Evolutionary conservation across 2,888 invertebrate species (phyloP).

Genomic region (Platerodrilus igneus): DNA sequence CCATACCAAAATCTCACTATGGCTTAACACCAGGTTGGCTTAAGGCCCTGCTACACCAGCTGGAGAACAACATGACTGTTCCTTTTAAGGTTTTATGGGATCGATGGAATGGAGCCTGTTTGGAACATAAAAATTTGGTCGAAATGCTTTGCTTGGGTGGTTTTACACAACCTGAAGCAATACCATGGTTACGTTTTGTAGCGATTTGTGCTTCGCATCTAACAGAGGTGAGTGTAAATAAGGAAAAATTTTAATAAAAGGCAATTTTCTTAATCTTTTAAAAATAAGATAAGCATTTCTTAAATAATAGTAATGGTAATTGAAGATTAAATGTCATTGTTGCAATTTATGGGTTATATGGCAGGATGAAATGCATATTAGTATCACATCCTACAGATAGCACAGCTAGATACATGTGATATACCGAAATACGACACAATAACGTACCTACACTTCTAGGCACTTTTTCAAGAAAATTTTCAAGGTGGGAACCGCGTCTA

Average conservation of each 20-base stretch:
- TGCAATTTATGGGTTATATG: no score
- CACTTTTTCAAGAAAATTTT: no score
- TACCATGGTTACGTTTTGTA: conserved; percentile 70
- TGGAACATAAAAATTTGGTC: conserved; percentile 59
- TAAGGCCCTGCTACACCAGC: conserved; percentile 72
- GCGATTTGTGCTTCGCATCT: conserved; percentile 67
- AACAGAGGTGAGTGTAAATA: conserved; percentile 59
- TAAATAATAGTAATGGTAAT: no score
- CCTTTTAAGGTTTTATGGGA: conserved; percentile 46
- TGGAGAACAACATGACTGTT: conserved; percentile 48
- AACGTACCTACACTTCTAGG: no score
- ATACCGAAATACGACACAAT: no score
- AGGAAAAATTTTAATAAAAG: background rate
- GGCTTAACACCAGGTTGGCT: conserved; percentile 77
- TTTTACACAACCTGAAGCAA: conserved; percentile 57
- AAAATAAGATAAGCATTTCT: no score
- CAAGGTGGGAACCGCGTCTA: no score
- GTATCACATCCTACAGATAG: no score
- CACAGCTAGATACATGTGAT: no score
- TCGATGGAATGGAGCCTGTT: conserved; percentile 63
- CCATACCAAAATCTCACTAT: conserved; percentile 62
- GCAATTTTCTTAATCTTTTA: no score
- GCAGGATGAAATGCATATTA: no score
- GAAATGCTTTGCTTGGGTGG: conserved; percentile 68
- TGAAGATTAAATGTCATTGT: no score